Base-by-base conservation (phyloP, 2,113 vertebrate species). In the Dasyornis broadbenti region DNA sequence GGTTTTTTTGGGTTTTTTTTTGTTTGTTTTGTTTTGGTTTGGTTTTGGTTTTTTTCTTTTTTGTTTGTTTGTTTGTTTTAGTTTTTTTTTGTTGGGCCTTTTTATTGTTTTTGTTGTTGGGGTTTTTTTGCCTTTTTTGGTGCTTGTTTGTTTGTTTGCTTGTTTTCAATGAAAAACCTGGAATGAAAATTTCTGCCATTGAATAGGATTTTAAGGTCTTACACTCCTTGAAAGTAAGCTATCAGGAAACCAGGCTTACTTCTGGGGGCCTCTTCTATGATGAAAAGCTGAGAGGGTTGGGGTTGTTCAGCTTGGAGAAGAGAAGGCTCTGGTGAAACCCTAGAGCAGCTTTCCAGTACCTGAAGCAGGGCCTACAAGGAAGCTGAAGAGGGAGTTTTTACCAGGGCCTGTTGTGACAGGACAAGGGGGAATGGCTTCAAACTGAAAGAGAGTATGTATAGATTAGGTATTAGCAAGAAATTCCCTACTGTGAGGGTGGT, bases 351-450 rank as follows among this genome's bases (percentile, higher is more conserved):
- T 52, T 39, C 52, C 45, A 52, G 44, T n/a, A 52, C 28, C 39
- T 3, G 0, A 60, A 75, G 20, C 13, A 4, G 2, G 11, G 7
- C 15, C n/a, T 53, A 4, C 20, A 35, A n/a, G n/a, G 52, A 39
- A 53, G 60, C 11, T 47, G 61, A 69, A 68, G n/a, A 60, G 33
- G 8, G 45, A 35, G 44, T 53, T 68, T 35, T 40, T 68, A 7
- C 20, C 23, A 30, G 28, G 20, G 12, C 24, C 18, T 47, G 11
- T 53, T 40, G 61, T n/a, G 61, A 53, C 18, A 53, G 45, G 28
- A 35, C n/a, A 22, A 19, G 15, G 13, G 33, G 9, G 2, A 82
- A 40, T 18, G 30, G 30, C 47, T 89, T 68, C 39, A 40, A 60
- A 68, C 24, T 26, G 39, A 23, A 33, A 53, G 7, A 52, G 19